Base-by-base conservation (phyloP, 2,113 vertebrate species). In the Oenanthe oenanthe region DNA sequence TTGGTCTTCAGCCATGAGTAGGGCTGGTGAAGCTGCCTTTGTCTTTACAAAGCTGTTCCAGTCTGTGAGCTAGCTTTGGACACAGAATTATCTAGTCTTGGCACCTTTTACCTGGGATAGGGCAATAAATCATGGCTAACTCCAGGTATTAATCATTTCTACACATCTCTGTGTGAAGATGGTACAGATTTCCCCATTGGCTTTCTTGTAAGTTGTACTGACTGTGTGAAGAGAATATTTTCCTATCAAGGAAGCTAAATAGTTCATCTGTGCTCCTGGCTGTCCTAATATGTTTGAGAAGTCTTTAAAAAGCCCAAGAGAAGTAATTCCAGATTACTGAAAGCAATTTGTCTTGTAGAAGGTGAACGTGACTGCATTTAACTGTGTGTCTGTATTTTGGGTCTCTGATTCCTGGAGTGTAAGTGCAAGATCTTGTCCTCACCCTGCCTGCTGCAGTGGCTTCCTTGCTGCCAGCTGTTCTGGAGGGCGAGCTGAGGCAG, bases 291-390 rank as follows among this genome's bases (percentile, higher is more conserved):
- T 48, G 73, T 91, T 91, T 95, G 86, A 93, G 74, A 85, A 95
- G 85, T 96, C 91, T 96, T 97, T 94, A 93, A 82, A 95, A 96
- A 93, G 84, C 95, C 92, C 63, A 5, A 51, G 88, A 96, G 96
- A 96, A 96, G 85, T 93, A 94, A 95, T 92, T 95, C 80, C 60
- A 63, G 89, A 76, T 93, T 92, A 96, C 65, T 85, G 93, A 94
- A 88, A 95, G 89, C 56, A 95, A 91, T 96, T 95, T 93, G 84
- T 93, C 94, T 96, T 88, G 77, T 85, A 82, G 77, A 94, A 92
- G 81, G 76, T 1, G 8, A 92, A 83, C 36, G 43, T 91, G 94
- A 76, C 61, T 67, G 61, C 34, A 20, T 92, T 95, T 92, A 94
- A 78, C 67, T 0, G 0, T 61, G 70, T 38, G 75, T 92, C 57